Percentiles rank a stretch among this genome's conserved stretches.
Conservation (phyloP, 2,888 invertebrate genomes). For the Romanomermis culicivorax region DNA sequence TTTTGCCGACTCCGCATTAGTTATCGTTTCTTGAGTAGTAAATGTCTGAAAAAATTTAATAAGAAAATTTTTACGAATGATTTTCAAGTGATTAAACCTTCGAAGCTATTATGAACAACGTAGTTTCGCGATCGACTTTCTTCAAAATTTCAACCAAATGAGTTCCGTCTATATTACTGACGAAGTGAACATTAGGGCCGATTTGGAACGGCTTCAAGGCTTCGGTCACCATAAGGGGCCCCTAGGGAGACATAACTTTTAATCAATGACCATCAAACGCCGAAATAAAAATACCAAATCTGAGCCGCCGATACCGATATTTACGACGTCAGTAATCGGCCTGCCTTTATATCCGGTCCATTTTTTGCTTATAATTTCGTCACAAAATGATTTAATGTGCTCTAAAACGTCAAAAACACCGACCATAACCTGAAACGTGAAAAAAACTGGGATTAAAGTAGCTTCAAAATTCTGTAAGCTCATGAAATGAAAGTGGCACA, state of each 20-base stretch:
- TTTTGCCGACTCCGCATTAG: constrained; percentile 94
- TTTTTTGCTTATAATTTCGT: constrained; percentile 34
- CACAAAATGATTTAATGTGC: constrained; percentile 83
- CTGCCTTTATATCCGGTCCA: constrained; percentile 67
- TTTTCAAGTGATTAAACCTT: constrained; percentile 39
- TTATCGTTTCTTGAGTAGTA: constrained; percentile 93
- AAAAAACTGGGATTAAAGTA: too few species aligned
- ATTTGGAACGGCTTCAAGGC: constrained; percentile 71
- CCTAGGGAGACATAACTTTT: not conserved
- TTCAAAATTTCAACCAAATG: constrained; percentile 82
- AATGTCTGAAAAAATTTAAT: constrained; percentile 44
- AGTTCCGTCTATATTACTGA: constrained; percentile 97
- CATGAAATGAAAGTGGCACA: too few species aligned
- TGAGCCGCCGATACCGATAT: constrained; percentile 97
- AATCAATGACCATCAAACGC: not conserved
- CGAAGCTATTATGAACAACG: constrained; percentile 91
- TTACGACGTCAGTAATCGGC: constrained; percentile 82
- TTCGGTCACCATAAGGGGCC: constrained; percentile 91
- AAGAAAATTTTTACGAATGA: not conserved
- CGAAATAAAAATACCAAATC: constrained; percentile 44
- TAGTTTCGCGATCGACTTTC: constrained; percentile 68
- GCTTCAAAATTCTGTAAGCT: too few species aligned
- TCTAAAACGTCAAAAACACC: constrained; percentile 69
- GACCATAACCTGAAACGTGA: constrained; percentile 42
- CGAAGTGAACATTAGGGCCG: constrained; percentile 74